Evolutionary conservation across 2,888 invertebrate genomes (phyloP).

Genomic region (Allophyes oxyacanthae): DNA sequence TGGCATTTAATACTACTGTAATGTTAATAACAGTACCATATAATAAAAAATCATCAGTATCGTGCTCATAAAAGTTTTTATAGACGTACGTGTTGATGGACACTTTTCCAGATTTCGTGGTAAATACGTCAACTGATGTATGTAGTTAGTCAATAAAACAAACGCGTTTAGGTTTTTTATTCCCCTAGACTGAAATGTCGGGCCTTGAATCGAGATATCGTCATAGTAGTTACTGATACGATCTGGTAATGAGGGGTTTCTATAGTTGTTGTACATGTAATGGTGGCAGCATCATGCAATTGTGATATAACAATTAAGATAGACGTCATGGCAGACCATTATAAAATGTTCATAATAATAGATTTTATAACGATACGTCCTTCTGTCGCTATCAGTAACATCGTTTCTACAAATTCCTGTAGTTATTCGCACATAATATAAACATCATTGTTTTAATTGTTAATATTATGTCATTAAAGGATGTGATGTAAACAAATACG

Average conservation of each 20-base stretch:
- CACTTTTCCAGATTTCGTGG: conserved; percentile 21
- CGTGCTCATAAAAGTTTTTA: conserved; percentile 26
- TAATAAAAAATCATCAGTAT: conserved; percentile 26
- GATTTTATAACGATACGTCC: conserved; percentile 14
- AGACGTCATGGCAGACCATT: conserved; percentile 23
- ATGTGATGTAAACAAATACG: conserved; percentile 8
- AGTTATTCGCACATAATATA: not conserved
- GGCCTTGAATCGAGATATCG: conserved; percentile 19
- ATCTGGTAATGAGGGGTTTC: conserved; percentile 45
- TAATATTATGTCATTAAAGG: not conserved
- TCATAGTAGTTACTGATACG: conserved; percentile 20
- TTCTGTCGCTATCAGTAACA: too few relatives aligned
- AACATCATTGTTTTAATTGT: conserved; percentile 2
- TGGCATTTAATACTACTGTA: conserved; percentile 47
- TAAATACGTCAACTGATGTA: conserved; percentile 11
- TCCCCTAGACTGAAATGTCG: conserved; percentile 11
- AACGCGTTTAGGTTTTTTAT: conserved; percentile 23
- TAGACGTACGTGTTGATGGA: conserved; percentile 23
- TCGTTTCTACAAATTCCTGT: not conserved
- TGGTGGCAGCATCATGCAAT: conserved; percentile 40
- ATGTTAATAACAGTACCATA: conserved; percentile 16
- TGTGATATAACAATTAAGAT: conserved; percentile 38
- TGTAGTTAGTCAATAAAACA: conserved; percentile 5
- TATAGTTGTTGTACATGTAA: conserved; percentile 29
- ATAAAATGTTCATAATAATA: conserved; percentile 22